phyloP scores from a whole-genome alignment of 2,797 vertebrate species.

The Tiaroga cobitis region DNA sequence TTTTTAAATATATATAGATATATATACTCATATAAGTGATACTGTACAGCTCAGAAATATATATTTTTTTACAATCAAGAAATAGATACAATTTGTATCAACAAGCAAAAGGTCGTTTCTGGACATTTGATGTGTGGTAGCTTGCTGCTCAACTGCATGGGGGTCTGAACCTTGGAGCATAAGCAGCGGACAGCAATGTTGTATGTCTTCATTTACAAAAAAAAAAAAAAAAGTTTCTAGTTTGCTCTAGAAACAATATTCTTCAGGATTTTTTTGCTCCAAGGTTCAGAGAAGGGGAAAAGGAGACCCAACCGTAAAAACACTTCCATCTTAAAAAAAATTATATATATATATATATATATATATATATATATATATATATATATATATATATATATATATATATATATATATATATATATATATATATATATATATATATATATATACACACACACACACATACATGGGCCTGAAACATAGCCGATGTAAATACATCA shows the following conservation, averaged over 20 bases:
- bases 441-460: neutral
- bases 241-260: slow-evolving; percentile 17
- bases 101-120: slow-evolving; percentile 99
- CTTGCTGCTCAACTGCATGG: slow-evolving; percentile 76
- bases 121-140: slow-evolving; percentile 94
- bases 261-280: slow-evolving; percentile 15
- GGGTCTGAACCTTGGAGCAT: slow-evolving; percentile 53
- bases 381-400: no score
- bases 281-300: slow-evolving; percentile 15
- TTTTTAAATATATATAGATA: slow-evolving; percentile 66
- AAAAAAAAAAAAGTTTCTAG: neutral
- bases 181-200: neutral
- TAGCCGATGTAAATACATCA: neutral
- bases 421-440: no score
- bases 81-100: slow-evolving; percentile 99
- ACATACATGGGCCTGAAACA: slow-evolving; percentile 17
- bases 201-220: neutral
- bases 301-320: neutral
- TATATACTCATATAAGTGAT: slow-evolving; percentile 78
- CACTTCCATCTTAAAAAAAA: neutral
- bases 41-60: slow-evolving; percentile 90
- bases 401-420: no score
- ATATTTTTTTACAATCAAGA: slow-evolving; percentile 91
- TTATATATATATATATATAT: no score
- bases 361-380: no score